Conservation (phyloP, 2,888 invertebrate genomes). For the Notodonta ziczac region DNA sequence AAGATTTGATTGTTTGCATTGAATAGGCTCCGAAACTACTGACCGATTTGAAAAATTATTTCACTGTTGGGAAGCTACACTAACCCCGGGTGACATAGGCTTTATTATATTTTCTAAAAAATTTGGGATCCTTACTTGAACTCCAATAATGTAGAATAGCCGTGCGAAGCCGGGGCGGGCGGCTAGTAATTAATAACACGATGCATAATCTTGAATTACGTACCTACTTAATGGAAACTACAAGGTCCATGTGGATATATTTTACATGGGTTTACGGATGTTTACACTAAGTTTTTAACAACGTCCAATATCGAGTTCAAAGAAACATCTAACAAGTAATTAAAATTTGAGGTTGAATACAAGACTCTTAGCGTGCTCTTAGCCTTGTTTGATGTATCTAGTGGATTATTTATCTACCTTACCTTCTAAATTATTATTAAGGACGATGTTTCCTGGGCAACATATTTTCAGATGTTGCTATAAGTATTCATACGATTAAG, state of each 20-base stretch:
- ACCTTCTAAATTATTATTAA: conserved; percentile 27
- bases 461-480: not conserved
- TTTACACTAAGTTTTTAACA: not conserved
- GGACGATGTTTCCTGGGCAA: not conserved
- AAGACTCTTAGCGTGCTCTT: conserved; percentile 16
- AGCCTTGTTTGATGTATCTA: conserved; percentile 9
- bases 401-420: conserved; percentile 7
- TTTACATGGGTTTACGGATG: not conserved
- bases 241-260: conserved; percentile 9
- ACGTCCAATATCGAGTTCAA: conserved; percentile 16
- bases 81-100: no score
- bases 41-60: no score
- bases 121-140: no score
- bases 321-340: conserved; percentile 11
- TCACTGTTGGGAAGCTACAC: no score
- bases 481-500: not conserved
- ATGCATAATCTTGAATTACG: not conserved
- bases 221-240: conserved; percentile 6
- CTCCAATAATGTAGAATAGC: no score
- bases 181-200: not conserved
- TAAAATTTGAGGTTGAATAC: conserved; percentile 17
- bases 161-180: no score
- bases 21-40: no score
- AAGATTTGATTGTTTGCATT: no score
- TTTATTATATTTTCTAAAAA: no score